Evolutionary conservation across 2,113 vertebrate genomes (phyloP).

Genomic region (Pungitius pungitius): DNA sequence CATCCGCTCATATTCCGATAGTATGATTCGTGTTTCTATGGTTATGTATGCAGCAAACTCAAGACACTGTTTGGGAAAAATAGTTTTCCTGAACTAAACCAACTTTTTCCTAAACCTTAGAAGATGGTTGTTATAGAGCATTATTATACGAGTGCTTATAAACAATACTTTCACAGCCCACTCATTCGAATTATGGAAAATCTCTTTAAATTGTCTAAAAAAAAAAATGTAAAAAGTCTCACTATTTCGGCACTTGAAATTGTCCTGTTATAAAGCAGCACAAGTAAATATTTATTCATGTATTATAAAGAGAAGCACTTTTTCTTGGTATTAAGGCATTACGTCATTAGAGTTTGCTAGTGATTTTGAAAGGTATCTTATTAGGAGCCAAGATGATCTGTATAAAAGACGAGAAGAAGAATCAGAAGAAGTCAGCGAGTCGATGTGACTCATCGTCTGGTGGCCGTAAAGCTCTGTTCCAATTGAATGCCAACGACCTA

Average conservation of each 20-base stretch:
- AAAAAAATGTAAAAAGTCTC: too few species aligned
- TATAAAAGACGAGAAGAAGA: neutral
- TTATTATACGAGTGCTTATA: neutral
- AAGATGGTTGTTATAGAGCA: neutral
- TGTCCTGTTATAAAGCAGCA: neutral
- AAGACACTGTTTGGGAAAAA: neutral
- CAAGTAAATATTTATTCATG: neutral
- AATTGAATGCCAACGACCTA: constrained; percentile 31
- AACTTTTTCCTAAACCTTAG: too few species aligned
- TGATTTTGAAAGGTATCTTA: neutral
- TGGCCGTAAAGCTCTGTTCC: constrained; percentile 5
- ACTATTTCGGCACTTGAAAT: neutral
- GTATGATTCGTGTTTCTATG: neutral
- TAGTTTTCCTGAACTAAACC: too few species aligned
- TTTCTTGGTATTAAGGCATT: neutral
- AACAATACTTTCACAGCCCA: neutral
- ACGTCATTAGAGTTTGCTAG: neutral
- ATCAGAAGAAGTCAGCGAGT: neutral
- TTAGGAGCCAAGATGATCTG: neutral
- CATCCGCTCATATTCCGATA: neutral
- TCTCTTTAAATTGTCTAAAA: neutral
- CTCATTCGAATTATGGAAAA: neutral
- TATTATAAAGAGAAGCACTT: neutral
- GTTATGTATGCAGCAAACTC: too few species aligned
- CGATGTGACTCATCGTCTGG: constrained; percentile 22